Evolutionary conservation across 2,113 vertebrate species (phyloP).

Genomic region (Trematomus loennbergii): DNA sequence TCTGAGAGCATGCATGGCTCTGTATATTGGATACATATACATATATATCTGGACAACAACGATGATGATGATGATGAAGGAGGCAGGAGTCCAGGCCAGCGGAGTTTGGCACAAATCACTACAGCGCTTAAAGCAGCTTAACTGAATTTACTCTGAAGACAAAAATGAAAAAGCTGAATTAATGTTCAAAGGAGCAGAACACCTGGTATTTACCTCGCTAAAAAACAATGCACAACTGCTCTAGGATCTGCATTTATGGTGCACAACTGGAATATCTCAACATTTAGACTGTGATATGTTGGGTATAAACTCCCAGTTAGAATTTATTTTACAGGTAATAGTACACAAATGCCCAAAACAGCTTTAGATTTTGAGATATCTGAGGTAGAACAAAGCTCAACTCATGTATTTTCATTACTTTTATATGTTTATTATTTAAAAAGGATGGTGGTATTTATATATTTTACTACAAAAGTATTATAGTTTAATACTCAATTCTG

Average conservation of each 20-base stretch:
- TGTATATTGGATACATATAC: constrained; percentile 17
- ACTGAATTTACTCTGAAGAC: neutral
- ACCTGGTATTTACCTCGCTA: constrained; percentile 18
- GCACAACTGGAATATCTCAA: neutral
- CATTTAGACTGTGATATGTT: neutral
- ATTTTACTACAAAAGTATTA: no score
- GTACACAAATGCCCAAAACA: no score
- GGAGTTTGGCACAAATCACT: constrained; percentile 39
- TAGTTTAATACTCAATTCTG: no score
- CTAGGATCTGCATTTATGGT: neutral
- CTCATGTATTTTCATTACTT: no score
- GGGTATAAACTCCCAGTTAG: neutral
- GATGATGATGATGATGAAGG: neutral
- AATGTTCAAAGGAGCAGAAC: constrained; percentile 25
- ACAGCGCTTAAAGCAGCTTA: constrained; percentile 21
- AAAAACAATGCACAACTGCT: neutral
- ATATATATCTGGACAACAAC: constrained; percentile 34
- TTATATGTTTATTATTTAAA: no score
- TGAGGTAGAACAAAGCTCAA: no score
- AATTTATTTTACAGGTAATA: neutral
- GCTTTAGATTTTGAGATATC: neutral
- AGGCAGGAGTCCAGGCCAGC: constrained; percentile 29
- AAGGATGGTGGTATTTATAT: no score
- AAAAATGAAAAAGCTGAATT: constrained; percentile 28
- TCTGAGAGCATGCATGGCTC: constrained; percentile 24